Evolutionary conservation across 1,140 invertebrate genomes (phyloP).

Genomic region (Geopemphigus sp.): DNA sequence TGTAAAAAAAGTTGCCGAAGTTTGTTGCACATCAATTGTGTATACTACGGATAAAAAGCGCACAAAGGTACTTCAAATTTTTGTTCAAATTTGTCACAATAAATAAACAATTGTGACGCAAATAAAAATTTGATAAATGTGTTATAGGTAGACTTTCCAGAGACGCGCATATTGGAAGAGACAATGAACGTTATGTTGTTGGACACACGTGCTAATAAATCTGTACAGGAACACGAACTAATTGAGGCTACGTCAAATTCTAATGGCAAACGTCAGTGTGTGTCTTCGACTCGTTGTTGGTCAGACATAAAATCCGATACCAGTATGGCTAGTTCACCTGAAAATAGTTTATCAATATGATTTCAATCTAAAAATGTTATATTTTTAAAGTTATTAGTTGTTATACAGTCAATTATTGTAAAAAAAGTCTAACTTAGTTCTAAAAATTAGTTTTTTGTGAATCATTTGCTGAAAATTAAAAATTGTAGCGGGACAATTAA

Average conservation of each 20-base stretch:
- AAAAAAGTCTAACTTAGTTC: too few species aligned
- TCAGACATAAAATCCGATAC: constrained; percentile 8
- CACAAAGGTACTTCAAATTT: constrained; percentile 72
- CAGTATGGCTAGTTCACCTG: background rate
- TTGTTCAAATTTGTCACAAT: background rate
- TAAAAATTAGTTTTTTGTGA: too few species aligned
- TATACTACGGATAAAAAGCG: constrained; percentile 99
- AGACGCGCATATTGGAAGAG: constrained; percentile 97
- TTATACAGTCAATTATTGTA: too few species aligned
- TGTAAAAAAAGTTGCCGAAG: constrained; percentile 86
- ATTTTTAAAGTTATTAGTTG: too few species aligned
- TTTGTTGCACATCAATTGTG: constrained; percentile 97
- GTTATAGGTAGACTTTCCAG: constrained; percentile 92
- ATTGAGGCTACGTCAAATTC: constrained; percentile 87
- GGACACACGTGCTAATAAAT: constrained; percentile 72
- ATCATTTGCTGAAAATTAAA: background rate
- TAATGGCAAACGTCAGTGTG: background rate
- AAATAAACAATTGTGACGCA: background rate
- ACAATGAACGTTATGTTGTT: constrained; percentile 93
- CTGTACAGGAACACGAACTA: constrained; percentile 90
- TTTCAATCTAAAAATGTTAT: background rate
- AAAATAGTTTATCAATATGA: background rate
- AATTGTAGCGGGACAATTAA: too few species aligned
- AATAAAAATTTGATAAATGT: background rate
- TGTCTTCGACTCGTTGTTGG: constrained; percentile 7